Base-by-base conservation (phyloP, 2,888 invertebrate genomes). In the Colletes collaris region DNA sequence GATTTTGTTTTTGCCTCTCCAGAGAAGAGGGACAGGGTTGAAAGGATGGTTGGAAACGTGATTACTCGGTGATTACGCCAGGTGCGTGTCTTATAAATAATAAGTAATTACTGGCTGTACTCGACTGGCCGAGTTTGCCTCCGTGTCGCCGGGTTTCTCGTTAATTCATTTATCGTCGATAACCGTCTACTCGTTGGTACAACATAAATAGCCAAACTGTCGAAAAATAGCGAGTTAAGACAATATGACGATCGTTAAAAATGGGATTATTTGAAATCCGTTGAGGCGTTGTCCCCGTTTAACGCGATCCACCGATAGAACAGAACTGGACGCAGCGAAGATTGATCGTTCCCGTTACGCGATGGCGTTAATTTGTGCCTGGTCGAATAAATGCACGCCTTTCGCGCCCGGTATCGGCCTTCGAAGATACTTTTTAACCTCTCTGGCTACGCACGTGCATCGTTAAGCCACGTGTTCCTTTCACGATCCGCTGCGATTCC, bases 51-150 rank as follows among this genome's bases (percentile, higher is more conserved):
- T 53, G n/a, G 27, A 27, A 66, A 5, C 52, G 27, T 27, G 27
- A 27, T 27, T 27, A 27, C 49, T 19, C 66, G 59, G 70, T 66
- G 63, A 67, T 79, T 76, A 71, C 79, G 13, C 70, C 58, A n/a
- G 58, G 37, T 50, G 70, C 49, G 65, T 44, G 64, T 65, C 66
- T 35, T 73, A 62, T 73, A 81, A 81, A 81, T 78, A 74, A 78
- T 71, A 71, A 78, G 52, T 78, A 78, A 81, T 71, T 60, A 50
- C 63, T 27, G 44, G 53, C 46, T 40, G 11, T 50, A 4, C 6
- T 40, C 40, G 40, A 40, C 5, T 40, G 40, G 3, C 40, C 3
- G 40, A 40, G 40, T 40, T 40, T 6, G 40, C 27, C 27, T 27
- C 27, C 27, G 27, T 27, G 27, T 27, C 27, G 2, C 27, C 27